Percentiles rank a stretch among this genome's conserved stretches.
phyloP scores from a whole-genome alignment of 2,888 invertebrate species.

The Spatulosminthurus flaviceps region DNA sequence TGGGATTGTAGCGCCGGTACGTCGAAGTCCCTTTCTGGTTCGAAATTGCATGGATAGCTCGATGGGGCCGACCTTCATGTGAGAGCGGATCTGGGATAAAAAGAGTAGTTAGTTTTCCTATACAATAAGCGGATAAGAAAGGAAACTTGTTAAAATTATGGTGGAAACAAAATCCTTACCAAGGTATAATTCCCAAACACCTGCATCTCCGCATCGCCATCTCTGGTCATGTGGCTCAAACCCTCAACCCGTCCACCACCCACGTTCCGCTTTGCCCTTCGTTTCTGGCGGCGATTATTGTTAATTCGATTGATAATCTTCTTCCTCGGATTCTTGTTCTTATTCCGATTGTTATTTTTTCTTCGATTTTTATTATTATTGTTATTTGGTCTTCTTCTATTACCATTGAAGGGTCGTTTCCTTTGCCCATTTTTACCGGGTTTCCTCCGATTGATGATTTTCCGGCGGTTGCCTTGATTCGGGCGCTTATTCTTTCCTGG shows the following conservation, averaged over 20 bases:
- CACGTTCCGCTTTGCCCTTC: conserved; percentile 53
- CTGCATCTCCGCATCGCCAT: conserved; percentile 63
- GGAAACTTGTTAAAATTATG: conserved; percentile 3
- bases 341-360: conserved; percentile 44
- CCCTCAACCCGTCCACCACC: conserved; percentile 62
- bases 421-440: neutral
- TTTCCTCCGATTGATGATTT: neutral
- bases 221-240: conserved; percentile 54
- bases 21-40: conserved; percentile 57
- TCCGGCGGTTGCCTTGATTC: neutral
- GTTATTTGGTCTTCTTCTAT: neutral
- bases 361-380: neutral
- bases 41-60: conserved; percentile 61
- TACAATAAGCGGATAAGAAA: neutral
- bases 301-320: too few relatives aligned
- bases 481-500: neutral
- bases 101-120: neutral
- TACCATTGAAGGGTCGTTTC: neutral
- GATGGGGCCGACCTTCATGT: conserved; percentile 60
- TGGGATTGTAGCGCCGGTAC: conserved; percentile 59
- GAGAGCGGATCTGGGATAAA: conserved; percentile 60
- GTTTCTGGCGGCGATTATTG: conserved; percentile 18
- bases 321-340: conserved; percentile 31
- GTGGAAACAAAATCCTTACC: conserved; percentile 48
- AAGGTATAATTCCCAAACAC: conserved; percentile 63